A percentile compares a stretch with the other conserved stretches of the same genome.
Conservation (phyloP, 2,113 vertebrate genomes). For the Peromyscus polionotus region DNA sequence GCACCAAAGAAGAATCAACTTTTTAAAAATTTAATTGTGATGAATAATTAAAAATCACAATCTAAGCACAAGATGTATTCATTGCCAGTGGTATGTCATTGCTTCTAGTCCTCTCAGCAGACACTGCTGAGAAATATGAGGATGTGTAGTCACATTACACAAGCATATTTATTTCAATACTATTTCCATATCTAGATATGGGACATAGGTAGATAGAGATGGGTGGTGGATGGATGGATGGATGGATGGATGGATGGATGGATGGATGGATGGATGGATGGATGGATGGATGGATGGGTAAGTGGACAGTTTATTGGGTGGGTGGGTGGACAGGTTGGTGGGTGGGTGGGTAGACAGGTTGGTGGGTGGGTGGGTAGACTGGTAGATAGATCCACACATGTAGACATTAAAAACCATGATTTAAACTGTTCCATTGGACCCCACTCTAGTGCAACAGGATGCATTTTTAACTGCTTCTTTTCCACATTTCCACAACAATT, state of each 20-base stretch:
- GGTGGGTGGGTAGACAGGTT: not conserved
- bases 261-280: not conserved
- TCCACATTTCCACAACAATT: not conserved
- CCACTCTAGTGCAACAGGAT: not conserved
- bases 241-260: not conserved
- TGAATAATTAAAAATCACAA: slow-evolving; percentile 68
- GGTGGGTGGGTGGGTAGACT: not conserved
- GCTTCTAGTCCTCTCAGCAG: not conserved
- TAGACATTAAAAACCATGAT: not conserved
- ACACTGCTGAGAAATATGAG: not conserved
- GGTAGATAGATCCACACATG: not conserved
- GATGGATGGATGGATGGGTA: not conserved
- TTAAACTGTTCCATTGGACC: not conserved
- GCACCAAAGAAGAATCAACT: slow-evolving; percentile 54
- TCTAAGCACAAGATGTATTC: slow-evolving; percentile 22
- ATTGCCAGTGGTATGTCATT: not conserved
- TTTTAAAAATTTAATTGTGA: slow-evolving; percentile 67
- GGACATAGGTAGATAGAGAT: not conserved
- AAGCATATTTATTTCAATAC: not conserved
- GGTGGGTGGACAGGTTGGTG: not conserved
- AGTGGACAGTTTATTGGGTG: not conserved
- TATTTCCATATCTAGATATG: not conserved
- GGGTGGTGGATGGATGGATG: not conserved
- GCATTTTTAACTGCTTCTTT: not conserved
- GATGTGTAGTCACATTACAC: not conserved